phyloP scores from a whole-genome alignment of 2,113 vertebrate species.

The Benitochromis conjunctus region DNA sequence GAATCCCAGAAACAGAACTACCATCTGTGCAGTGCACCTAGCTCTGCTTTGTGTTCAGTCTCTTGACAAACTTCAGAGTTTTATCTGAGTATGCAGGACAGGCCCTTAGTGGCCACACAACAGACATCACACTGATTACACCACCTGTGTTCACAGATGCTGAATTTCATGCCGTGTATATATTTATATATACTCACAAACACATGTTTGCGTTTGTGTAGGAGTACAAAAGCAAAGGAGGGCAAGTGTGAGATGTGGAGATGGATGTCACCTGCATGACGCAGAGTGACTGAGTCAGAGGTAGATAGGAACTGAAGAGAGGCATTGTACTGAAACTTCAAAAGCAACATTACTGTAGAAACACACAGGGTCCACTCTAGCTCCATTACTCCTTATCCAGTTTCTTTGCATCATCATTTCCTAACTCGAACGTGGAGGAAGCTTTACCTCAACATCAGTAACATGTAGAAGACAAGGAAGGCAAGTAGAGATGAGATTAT shows the following conservation, averaged over 20 bases:
- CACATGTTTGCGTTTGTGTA: background rate
- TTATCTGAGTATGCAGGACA: background rate
- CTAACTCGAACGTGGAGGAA: background rate
- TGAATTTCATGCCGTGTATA: background rate
- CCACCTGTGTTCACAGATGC: background rate
- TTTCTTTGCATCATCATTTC: background rate
- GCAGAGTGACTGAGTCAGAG: background rate
- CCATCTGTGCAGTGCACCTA: conserved; percentile 13
- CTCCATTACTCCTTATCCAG: background rate
- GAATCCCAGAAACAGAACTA: background rate
- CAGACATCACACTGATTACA: conserved; percentile 3
- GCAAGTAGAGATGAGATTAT: background rate
- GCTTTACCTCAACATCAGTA: background rate
- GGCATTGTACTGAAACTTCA: conserved; percentile 68
- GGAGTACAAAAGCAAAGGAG: background rate
- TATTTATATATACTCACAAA: background rate
- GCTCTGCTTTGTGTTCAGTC: background rate
- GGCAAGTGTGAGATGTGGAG: background rate
- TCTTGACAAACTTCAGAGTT: conserved; percentile 27
- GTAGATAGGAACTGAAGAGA: background rate
- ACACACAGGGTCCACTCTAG: conserved; percentile 15
- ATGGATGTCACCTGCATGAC: background rate
- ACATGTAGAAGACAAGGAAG: background rate
- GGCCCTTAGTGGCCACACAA: conserved; percentile 5
- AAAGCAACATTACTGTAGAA: conserved; percentile 19